Conservation (phyloP, 2,888 invertebrate species). For the Chesias legatella region DNA sequence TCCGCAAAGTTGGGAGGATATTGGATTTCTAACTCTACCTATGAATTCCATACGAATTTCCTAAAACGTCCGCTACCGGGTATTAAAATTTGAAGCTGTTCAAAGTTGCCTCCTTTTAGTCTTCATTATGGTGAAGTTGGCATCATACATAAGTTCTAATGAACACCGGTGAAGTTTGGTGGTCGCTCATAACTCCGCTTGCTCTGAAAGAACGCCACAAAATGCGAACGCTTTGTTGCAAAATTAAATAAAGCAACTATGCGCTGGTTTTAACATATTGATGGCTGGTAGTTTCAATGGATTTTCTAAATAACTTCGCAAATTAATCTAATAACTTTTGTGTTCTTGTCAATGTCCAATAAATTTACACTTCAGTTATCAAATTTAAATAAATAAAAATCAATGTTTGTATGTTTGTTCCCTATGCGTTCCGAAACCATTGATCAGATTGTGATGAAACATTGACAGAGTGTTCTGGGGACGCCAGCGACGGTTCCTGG, state of each 20-base stretch:
- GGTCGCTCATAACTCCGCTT: slow-evolving; percentile 44
- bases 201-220: slow-evolving; percentile 42
- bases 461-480: too few species aligned
- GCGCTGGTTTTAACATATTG: too few species aligned
- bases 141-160: slow-evolving; percentile 78
- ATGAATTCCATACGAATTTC: slow-evolving; percentile 61
- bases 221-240: slow-evolving; percentile 40
- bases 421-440: too few species aligned
- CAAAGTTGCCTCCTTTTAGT: slow-evolving; percentile 76
- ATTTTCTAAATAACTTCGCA: too few species aligned
- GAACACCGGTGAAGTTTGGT: slow-evolving; percentile 70
- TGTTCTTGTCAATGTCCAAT: too few species aligned
- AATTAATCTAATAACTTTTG: too few species aligned
- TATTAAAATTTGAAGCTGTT: slow-evolving; percentile 77
- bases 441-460: too few species aligned
- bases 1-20: slow-evolving; percentile 64
- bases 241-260: slow-evolving; percentile 18
- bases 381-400: too few species aligned
- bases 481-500: too few species aligned
- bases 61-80: slow-evolving; percentile 55
- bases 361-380: too few species aligned
- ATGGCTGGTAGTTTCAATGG: slow-evolving; percentile 8
- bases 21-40: slow-evolving; percentile 70
- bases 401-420: too few species aligned
- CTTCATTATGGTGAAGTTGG: slow-evolving; percentile 77